Evolutionary conservation across 2,888 invertebrate species (phyloP).

Genomic region (Athrips mouffetella): DNA sequence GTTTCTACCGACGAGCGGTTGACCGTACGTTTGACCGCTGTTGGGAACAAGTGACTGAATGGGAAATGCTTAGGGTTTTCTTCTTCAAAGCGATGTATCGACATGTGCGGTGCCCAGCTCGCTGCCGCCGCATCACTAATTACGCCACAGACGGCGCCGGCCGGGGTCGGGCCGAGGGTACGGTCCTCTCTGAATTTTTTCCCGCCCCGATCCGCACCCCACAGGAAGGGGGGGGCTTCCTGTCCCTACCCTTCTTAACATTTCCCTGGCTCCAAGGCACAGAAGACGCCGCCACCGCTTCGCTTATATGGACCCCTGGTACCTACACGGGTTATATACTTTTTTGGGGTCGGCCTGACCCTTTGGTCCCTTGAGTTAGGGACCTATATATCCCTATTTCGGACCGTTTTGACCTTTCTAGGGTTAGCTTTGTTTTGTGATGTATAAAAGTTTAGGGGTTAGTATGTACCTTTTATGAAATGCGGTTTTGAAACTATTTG

Average conservation of each 20-base stretch:
- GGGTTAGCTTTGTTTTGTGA: conserved; percentile 57
- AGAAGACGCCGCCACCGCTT: conserved; percentile 52
- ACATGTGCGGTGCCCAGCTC: conserved; percentile 54
- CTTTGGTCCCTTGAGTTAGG: conserved; percentile 67
- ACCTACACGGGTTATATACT: conserved; percentile 71
- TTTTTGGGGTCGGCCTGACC: conserved; percentile 73
- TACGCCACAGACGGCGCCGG: conserved; percentile 70
- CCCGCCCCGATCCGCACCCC: conserved; percentile 54
- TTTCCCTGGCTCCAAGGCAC: conserved; percentile 73
- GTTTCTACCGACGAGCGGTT: no score
- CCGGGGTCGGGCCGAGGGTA: conserved; percentile 71
- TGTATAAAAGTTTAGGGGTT: conserved; percentile 55
- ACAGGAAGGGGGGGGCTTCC: conserved; percentile 59
- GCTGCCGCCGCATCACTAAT: conserved; percentile 67
- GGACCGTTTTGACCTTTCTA: conserved; percentile 63
- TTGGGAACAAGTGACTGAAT: no score
- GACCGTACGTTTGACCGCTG: no score
- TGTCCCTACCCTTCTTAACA: conserved; percentile 74
- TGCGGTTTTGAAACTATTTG: conserved; percentile 10
- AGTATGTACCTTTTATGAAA: conserved; percentile 27
- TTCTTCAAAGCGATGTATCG: conserved; percentile 4
- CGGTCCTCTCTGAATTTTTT: conserved; percentile 72
- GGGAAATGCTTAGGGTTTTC: no score
- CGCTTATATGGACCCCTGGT: conserved; percentile 66
- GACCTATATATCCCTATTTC: conserved; percentile 68